Base-by-base conservation (phyloP, 1,140 invertebrate genomes). In the Coboldia fuscipes region DNA sequence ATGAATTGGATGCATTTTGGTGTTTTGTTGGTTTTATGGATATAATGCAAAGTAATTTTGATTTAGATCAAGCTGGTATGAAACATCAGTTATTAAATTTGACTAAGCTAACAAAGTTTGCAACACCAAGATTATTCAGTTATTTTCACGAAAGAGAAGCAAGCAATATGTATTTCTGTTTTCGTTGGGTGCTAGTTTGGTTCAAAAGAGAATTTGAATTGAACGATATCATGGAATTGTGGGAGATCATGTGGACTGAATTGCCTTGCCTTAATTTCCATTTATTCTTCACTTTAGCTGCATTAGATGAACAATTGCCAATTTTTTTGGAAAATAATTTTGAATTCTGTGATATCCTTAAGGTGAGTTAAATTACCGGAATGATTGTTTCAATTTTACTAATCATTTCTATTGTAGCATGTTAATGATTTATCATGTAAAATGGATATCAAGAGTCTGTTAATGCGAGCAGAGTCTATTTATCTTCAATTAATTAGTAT, bases 1-100 rank as follows among this genome's bases (percentile, higher is more conserved):
- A 86, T 54, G 92, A 97, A 14, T 27, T 86, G 4, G 88, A 97
- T 56, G 75, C 89, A 1, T 99, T 99, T 66, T 99, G 96, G 96
- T 96, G 89, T 57, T 99, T 99, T 61, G 89, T 88, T 33, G 89
- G 88, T n/a, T 88, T 97, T 40, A 97, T 99, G 89, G 73, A 97
- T 36, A 74, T 72, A 65, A 75, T 94, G 51, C 86, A 90, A 57
- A 70, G 67, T n/a, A 98, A 97, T 62, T 98, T 98, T 61, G 88
- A 96, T 50, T 78, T 94, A 58, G 89, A 94, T 61, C 92, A 97
- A 57, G 71, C 79, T n/a, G 83, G 85, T 17, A 97, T 97, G 77
- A 97, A 96, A 59, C 66, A 68, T 21, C 93, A 97, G 57, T 61
- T 97, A 28, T 61, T 69, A 21, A 77, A 96, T 47, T 61, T 97